phyloP scores from a whole-genome alignment of 2,888 invertebrate species.

The Acanthosepion esculentum region DNA sequence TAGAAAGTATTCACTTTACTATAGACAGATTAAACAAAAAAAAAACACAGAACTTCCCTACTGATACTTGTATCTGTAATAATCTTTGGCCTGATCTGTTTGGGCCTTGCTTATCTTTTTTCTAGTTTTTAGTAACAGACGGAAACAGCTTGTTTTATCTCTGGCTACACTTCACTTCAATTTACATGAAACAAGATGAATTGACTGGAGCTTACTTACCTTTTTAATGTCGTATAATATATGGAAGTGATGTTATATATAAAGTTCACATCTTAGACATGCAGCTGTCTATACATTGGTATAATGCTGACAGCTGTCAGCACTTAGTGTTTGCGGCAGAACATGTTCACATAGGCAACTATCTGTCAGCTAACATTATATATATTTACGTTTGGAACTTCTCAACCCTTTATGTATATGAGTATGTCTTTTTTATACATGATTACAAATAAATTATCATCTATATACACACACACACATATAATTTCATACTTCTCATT shows the following conservation, averaged over 20 bases:
- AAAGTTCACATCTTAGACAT: slow-evolving; percentile 25
- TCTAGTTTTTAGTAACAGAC: not conserved
- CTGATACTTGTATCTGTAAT: not conserved
- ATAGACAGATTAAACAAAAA: too few species aligned
- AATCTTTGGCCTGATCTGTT: not conserved
- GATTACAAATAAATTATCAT: not conserved
- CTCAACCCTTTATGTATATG: not conserved
- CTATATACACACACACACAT: not conserved
- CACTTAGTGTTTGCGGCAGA: not conserved
- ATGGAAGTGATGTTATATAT: too few species aligned
- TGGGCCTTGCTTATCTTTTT: slow-evolving; percentile 7
- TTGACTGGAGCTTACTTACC: not conserved
- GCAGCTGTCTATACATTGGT: slow-evolving; percentile 33
- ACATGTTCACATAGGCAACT: not conserved
- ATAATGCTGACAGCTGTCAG: slow-evolving; percentile 21
- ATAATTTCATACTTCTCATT: not conserved
- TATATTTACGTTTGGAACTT: not conserved
- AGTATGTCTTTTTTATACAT: not conserved
- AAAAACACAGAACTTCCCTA: not conserved
- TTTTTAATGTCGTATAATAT: not conserved
- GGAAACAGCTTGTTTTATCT: slow-evolving; percentile 21
- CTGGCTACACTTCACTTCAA: slow-evolving; percentile 8
- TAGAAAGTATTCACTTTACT: not conserved
- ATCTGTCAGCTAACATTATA: not conserved
- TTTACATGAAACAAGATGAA: slow-evolving; percentile 33